phyloP scores from a whole-genome alignment of 53 echinoderm and acorn worm genomes.

The Luidia sarsii region DNA sequence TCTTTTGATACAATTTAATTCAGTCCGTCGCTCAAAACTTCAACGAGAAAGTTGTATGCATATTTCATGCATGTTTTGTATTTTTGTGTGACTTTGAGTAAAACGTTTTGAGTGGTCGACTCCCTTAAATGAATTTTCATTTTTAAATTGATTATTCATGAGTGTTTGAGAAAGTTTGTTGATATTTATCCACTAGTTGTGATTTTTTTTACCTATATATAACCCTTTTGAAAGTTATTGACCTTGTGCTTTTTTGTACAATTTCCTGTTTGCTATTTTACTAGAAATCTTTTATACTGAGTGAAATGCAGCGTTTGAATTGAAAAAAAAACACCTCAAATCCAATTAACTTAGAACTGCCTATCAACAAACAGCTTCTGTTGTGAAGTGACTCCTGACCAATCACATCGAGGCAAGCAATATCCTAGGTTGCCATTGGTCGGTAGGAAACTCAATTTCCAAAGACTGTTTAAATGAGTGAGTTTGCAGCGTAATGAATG shows the following conservation, averaged over 20 bases:
- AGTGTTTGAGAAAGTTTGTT: conserved; percentile 38
- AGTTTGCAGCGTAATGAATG: conserved; percentile 6
- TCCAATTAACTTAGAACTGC: background rate
- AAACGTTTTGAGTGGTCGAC: conserved; percentile 26
- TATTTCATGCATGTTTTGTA: background rate
- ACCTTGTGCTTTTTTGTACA: background rate
- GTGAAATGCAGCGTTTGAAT: background rate
- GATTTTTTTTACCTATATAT: conserved; percentile 28
- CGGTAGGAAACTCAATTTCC: background rate
- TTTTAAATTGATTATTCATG: conserved; percentile 4
- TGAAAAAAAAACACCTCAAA: background rate
- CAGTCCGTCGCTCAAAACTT: conserved; percentile 11
- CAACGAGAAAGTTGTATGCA: background rate
- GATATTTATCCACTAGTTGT: conserved; percentile 44
- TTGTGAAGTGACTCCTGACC: no score
- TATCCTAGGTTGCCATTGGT: background rate
- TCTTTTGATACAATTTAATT: no score
- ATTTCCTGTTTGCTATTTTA: conserved; percentile 1
- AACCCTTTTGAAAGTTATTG: conserved; percentile 23
- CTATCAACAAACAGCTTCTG: no score
- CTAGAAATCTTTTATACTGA: background rate
- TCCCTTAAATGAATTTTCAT: conserved; percentile 15
- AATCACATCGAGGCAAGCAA: background rate
- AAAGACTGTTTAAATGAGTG: conserved; percentile 5
- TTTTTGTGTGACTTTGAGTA: conserved; percentile 2